phyloP scores from a whole-genome alignment of 2,797 vertebrate genomes.

The Miichthys miiuy region DNA sequence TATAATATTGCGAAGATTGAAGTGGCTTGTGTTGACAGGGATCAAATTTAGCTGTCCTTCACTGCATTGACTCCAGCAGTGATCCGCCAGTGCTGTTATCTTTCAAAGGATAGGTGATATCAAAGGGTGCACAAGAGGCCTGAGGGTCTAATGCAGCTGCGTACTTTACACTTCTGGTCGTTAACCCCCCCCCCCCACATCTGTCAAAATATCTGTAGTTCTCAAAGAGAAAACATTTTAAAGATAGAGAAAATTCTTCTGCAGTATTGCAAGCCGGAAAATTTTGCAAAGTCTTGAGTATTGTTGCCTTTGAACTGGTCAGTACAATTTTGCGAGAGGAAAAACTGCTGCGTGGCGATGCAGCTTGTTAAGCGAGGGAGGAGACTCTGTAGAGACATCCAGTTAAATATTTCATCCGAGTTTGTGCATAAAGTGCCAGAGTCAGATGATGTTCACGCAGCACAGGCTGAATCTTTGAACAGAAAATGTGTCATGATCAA shows the following conservation, averaged over 20 bases:
- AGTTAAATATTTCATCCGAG: conserved; percentile 77
- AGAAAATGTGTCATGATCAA: conserved; percentile 60
- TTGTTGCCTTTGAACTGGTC: conserved; percentile 53
- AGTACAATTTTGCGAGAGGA: conserved; percentile 41
- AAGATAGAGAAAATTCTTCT: conserved; percentile 13
- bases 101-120: conserved; percentile 42
- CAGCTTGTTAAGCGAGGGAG: conserved; percentile 64
- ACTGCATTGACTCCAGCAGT: neutral
- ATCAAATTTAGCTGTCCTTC: conserved; percentile 25
- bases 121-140: conserved; percentile 25
- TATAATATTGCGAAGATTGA: neutral
- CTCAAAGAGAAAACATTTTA: conserved; percentile 11
- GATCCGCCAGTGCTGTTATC: neutral
- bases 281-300: conserved; percentile 37
- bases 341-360: conserved; percentile 56
- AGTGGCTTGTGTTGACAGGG: conserved; percentile 14
- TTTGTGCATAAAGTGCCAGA: conserved; percentile 63
- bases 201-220: conserved; percentile 36
- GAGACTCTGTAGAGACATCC: conserved; percentile 62
- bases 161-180: conserved; percentile 4
- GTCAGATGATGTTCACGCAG: conserved; percentile 52
- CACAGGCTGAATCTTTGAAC: conserved; percentile 48
- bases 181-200: neutral
- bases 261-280: neutral
- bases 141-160: conserved; percentile 13